phyloP scores from a whole-genome alignment of 2,888 invertebrate genomes.

The Conops quadrifasciatus region DNA sequence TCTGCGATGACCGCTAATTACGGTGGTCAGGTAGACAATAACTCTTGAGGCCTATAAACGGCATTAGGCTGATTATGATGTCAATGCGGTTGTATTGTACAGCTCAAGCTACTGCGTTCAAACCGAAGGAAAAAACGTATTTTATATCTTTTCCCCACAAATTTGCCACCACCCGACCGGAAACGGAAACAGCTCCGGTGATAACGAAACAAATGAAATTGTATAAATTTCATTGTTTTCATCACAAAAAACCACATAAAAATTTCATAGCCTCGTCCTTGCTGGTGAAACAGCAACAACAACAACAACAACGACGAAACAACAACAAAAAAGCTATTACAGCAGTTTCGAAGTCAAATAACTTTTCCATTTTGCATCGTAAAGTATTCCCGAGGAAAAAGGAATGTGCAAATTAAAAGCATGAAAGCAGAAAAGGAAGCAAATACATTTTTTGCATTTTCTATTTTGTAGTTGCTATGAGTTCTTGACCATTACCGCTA shows the following conservation, averaged over 20 bases:
- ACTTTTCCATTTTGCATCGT: not conserved
- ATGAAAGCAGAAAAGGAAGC: not conserved
- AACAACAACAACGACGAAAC: not conserved
- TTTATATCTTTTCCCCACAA: not conserved
- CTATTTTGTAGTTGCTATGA: not conserved
- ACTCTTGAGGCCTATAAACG: too few species aligned
- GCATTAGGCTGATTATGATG: too few species aligned
- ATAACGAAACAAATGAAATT: slow-evolving; percentile 25
- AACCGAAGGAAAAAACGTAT: too few species aligned
- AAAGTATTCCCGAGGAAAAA: not conserved
- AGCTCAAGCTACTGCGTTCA: too few species aligned
- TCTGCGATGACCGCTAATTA: too few species aligned
- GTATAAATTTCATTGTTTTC: slow-evolving; percentile 4
- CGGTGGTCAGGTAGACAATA: too few species aligned
- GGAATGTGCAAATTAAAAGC: slow-evolving; percentile 5
- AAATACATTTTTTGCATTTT: slow-evolving; percentile 4
- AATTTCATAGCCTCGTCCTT: not conserved
- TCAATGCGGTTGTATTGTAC: too few species aligned
- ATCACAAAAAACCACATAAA: slow-evolving; percentile 3
- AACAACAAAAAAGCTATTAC: not conserved
- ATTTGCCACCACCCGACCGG: not conserved
- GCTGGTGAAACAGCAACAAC: not conserved
- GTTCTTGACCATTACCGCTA: not conserved
- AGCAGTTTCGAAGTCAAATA: not conserved
- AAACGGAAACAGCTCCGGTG: slow-evolving; percentile 5